These are phyloP conservation scores for Cerastoderma edule DNA, from an alignment of 2,888 invertebrate genomes.

Conservation along the genomic window DNA sequence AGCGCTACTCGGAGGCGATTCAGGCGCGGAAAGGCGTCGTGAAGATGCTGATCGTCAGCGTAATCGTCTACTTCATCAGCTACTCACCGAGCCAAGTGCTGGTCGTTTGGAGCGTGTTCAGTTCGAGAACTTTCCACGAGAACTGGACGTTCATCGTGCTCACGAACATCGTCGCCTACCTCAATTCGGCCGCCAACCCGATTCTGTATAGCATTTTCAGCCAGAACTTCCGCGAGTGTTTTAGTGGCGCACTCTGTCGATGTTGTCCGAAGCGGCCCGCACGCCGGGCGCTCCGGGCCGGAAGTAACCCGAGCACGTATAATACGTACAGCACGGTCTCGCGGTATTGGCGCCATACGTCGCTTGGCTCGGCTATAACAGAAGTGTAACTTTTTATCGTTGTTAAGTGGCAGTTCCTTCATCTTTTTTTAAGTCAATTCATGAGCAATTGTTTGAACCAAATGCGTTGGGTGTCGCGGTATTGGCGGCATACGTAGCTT, in stretches of 20 bases:
- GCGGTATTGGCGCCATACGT: constrained; percentile 69
- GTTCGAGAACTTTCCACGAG: constrained; percentile 75
- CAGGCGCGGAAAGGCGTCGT: constrained; percentile 82
- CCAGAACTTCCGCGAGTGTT: constrained; percentile 81
- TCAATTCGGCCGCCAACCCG: constrained; percentile 84
- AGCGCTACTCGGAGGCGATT: constrained; percentile 76
- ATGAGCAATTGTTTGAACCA: too few relatives aligned
- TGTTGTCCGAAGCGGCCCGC: constrained; percentile 52
- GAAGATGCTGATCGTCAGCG: constrained; percentile 84
- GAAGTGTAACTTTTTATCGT: constrained; percentile 54
- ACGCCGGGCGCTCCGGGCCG: constrained; percentile 37
- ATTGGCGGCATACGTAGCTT: too few relatives aligned
- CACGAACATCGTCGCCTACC: constrained; percentile 82
- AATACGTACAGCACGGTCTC: constrained; percentile 64
- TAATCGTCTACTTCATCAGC: constrained; percentile 84
- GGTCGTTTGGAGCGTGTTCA: constrained; percentile 79
- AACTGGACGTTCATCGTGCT: constrained; percentile 81
- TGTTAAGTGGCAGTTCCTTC: too few relatives aligned
- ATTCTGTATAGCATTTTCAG: constrained; percentile 83
- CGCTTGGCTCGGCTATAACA: constrained; percentile 62
- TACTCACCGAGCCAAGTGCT: constrained; percentile 84
- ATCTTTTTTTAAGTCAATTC: too few relatives aligned
- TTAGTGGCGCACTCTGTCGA: constrained; percentile 72
- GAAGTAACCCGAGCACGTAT: constrained; percentile 50
- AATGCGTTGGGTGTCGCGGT: too few relatives aligned